These are phyloP conservation scores for Hypanus sabinus DNA, from an alignment of 2,113 vertebrate species.

Conservation along the genomic window DNA sequence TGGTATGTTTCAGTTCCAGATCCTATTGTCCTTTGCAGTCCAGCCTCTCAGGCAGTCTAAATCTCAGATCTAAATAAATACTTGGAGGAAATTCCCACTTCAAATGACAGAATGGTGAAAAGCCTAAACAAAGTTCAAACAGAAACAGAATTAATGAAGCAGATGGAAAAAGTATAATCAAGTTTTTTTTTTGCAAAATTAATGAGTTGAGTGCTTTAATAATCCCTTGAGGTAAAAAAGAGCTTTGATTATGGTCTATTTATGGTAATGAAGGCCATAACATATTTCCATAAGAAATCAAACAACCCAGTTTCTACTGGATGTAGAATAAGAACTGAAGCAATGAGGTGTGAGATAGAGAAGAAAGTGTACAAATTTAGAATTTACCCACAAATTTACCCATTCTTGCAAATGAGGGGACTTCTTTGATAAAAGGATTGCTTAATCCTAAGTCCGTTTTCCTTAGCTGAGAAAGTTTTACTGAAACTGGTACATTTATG, in stretches of 20 bases:
- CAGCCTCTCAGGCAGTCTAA: background rate
- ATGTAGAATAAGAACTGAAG: background rate
- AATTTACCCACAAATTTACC: background rate
- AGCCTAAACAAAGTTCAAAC: background rate
- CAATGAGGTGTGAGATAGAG: background rate
- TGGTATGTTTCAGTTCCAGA: background rate
- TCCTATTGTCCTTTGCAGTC: background rate
- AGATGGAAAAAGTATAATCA: background rate
- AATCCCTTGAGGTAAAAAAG: background rate
- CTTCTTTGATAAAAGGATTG: slow-evolving; percentile 4
- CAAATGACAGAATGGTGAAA: background rate
- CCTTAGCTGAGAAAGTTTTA: background rate
- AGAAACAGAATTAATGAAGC: background rate
- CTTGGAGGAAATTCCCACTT: background rate
- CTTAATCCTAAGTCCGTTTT: background rate
- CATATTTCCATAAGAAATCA: background rate
- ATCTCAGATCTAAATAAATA: background rate
- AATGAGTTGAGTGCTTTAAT: background rate
- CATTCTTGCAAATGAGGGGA: background rate
- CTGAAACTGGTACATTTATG: background rate
- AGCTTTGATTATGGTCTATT: background rate
- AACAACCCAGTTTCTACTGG: background rate
- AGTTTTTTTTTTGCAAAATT: background rate
- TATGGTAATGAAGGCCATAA: background rate
- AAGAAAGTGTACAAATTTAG: background rate